These are phyloP conservation scores for Brachyptera putata DNA, from an alignment of 2,888 invertebrate species.

Conservation along the genomic window DNA sequence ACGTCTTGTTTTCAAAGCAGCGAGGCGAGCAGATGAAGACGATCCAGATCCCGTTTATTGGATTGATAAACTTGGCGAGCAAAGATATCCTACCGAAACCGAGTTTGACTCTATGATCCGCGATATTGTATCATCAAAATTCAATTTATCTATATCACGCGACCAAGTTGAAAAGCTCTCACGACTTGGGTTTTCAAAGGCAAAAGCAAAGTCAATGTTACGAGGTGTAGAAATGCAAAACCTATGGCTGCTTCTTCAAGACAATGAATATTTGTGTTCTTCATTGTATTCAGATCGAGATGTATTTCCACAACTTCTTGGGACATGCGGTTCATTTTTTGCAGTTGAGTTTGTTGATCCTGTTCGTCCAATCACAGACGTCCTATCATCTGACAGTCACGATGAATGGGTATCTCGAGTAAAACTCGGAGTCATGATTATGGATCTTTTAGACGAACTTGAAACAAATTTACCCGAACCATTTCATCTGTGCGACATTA, in stretches of 20 bases:
- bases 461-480: conserved; percentile 57
- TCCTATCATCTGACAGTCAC: conserved; percentile 49
- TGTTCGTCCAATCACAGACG: conserved; percentile 39
- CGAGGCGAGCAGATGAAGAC: conserved; percentile 43
- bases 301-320: conserved; percentile 60
- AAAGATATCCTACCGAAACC: conserved; percentile 51
- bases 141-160: conserved; percentile 52
- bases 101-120: conserved; percentile 52
- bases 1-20: conserved; percentile 56
- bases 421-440: conserved; percentile 54
- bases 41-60: conserved; percentile 48
- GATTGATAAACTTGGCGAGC: conserved; percentile 45
- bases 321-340: conserved; percentile 63
- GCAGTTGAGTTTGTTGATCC: conserved; percentile 60
- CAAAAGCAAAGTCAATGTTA: conserved; percentile 23
- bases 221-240: conserved; percentile 52
- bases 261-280: conserved; percentile 62
- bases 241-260: conserved; percentile 59
- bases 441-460: conserved; percentile 57
- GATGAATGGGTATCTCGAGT: conserved; percentile 56
- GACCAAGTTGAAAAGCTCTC: conserved; percentile 50
- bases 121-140: conserved; percentile 49
- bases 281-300: conserved; percentile 55
- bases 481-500: conserved; percentile 64
- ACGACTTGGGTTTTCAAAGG: conserved; percentile 44